Conservation (phyloP, 2,888 invertebrate species). For the Isotomurus palustris region DNA sequence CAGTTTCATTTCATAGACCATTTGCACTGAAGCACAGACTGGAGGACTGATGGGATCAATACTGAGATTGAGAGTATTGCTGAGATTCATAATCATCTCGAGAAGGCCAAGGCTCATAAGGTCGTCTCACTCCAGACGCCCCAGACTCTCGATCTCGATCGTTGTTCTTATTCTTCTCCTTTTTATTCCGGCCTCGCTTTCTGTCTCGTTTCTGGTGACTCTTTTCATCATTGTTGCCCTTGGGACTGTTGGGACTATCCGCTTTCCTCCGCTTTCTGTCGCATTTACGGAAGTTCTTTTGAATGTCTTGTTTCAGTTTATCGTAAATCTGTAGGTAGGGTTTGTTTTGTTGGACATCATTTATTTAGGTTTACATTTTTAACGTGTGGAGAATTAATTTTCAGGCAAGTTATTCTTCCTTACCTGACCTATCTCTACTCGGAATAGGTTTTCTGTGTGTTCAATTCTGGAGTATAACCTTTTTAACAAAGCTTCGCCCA, state of each 20-base stretch:
- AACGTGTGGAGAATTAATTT: too few relatives aligned
- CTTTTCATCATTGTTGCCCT: neutral
- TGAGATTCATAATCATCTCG: too few relatives aligned
- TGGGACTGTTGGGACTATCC: conserved; percentile 17
- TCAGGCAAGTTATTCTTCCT: neutral
- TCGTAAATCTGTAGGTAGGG: conserved; percentile 18
- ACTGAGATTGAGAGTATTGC: too few relatives aligned
- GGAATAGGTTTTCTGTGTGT: conserved; percentile 23
- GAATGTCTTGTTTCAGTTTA: conserved; percentile 16
- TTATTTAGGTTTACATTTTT: too few relatives aligned
- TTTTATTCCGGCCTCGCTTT: conserved; percentile 6
- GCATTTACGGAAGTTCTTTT: conserved; percentile 35
- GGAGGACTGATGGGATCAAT: too few relatives aligned
- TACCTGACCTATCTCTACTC: conserved; percentile 24
- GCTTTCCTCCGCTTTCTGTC: conserved; percentile 39
- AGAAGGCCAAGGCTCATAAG: too few relatives aligned
- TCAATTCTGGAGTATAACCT: conserved; percentile 20
- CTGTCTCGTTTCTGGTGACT: conserved; percentile 5
- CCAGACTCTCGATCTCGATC: too few relatives aligned
- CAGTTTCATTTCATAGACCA: too few relatives aligned
- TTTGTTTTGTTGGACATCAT: neutral
- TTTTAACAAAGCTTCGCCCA: conserved; percentile 22
- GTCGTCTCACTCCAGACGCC: too few relatives aligned
- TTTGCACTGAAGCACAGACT: too few relatives aligned
- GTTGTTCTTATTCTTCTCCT: conserved; percentile 2